These are phyloP conservation scores for Lasioglossum morio DNA, from an alignment of 2,888 invertebrate genomes.

Conservation along the genomic window DNA sequence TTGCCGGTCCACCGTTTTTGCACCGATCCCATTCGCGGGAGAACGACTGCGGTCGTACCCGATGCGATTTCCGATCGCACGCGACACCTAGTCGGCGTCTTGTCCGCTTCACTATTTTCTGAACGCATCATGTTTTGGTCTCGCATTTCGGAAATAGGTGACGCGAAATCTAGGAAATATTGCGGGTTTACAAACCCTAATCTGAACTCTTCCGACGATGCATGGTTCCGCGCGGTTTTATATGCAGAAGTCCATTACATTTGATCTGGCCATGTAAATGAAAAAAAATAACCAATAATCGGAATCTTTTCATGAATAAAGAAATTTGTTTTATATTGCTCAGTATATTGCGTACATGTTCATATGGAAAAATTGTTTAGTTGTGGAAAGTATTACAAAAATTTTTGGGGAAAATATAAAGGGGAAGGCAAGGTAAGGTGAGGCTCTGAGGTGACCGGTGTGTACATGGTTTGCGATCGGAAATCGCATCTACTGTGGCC, in stretches of 20 bases:
- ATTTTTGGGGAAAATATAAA: background rate
- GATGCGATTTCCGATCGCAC: background rate
- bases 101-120: background rate
- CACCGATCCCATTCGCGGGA: background rate
- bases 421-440: background rate
- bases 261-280: too few relatives aligned
- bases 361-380: background rate
- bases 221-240: too few relatives aligned
- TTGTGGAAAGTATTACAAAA: background rate
- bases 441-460: background rate
- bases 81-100: background rate
- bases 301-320: too few relatives aligned
- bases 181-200: too few relatives aligned
- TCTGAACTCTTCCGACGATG: too few relatives aligned
- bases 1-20: conserved; percentile 10
- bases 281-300: too few relatives aligned
- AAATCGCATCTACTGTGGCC: background rate
- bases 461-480: background rate
- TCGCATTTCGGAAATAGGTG: too few relatives aligned
- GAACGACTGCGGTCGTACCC: background rate
- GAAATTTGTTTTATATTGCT: too few relatives aligned
- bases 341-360: too few relatives aligned
- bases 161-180: too few relatives aligned
- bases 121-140: too few relatives aligned
- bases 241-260: too few relatives aligned